Base-by-base conservation (phyloP, 2,797 vertebrate genomes). In the Tinamus major region DNA sequence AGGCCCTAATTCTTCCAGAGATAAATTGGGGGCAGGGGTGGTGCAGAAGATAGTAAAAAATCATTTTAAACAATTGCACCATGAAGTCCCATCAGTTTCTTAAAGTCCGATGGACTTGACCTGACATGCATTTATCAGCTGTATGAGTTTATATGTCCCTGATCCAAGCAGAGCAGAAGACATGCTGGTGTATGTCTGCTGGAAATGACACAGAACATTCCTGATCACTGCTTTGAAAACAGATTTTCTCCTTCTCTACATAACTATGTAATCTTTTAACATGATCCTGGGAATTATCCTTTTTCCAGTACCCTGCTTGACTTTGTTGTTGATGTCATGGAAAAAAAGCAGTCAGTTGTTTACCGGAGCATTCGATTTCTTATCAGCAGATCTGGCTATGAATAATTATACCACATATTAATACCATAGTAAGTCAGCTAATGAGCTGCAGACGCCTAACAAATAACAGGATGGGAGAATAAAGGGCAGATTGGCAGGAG, bases 401-500 rank as follows among this genome's bases (percentile, higher is more conserved):
- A 92, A 94, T 94, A 96, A 95, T 94, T 79, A 90, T 75, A 65
- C 74, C 58, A 83, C 81, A 92, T 59, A 96, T 90, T 93, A 83
- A 88, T 94, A 77, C 89, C 93, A 84, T 72, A 84, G 83, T 79
- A 94, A 94, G 51, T 74, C 82, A 86, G 39, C 75, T 96, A 95
- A 95, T 94, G 89, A 93, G 89, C 91, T 88, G 44, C 91, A 92
- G 91, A 85, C 0, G 13, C 83, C 83, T 95, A 85, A 93, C 83
- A 94, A 95, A 95, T 64, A 94, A 91, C 91, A 95, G 89, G 80
- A 92, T 91, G 83, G 93, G 92, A 85, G 80, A 95, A 92, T 90
- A 92, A 90, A 95, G 92, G 78, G 91, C 91, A 95, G 92, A 93
- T 86, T 94, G 92, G 83, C 93, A 95, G 92, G 71, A 95, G 78